Percentiles rank a stretch among this genome's conserved stretches.
Evolutionary conservation across 2,888 invertebrate species (phyloP).

Genomic region (Drosophila tanythrix): DNA sequence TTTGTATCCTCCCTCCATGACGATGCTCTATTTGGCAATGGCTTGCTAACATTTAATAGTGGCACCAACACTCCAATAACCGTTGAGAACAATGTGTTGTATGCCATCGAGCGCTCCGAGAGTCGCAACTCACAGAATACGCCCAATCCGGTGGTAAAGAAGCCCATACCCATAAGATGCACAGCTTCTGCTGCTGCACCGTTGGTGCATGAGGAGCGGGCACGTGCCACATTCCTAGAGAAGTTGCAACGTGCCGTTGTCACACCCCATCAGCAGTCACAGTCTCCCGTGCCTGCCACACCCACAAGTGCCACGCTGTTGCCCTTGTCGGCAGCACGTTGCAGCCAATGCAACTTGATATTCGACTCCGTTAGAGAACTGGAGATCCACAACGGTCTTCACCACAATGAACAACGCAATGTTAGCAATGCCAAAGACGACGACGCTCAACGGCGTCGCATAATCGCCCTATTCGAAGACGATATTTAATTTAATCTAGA

Average conservation of each 20-base stretch:
- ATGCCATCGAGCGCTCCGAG: slow-evolving; percentile 80
- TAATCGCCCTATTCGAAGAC: slow-evolving; percentile 83
- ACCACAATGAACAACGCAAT: slow-evolving; percentile 72
- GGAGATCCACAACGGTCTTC: slow-evolving; percentile 81
- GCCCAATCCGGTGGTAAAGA: slow-evolving; percentile 53
- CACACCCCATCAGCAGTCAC: slow-evolving; percentile 30
- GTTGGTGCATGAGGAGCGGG: slow-evolving; percentile 43
- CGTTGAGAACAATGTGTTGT: slow-evolving; percentile 76
- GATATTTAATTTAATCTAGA: slow-evolving; percentile 56
- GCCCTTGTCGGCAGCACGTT: slow-evolving; percentile 79
- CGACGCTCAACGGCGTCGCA: slow-evolving; percentile 76
- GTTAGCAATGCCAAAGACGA: slow-evolving; percentile 46
- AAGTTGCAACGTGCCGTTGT: slow-evolving; percentile 75
- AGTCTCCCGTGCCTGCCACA: slow-evolving; percentile 14
- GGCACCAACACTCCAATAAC: slow-evolving; percentile 73
- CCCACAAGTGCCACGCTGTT: slow-evolving; percentile 36
- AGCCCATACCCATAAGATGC: slow-evolving; percentile 74
- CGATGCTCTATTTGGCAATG: slow-evolving; percentile 7
- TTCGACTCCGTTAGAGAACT: slow-evolving; percentile 81
- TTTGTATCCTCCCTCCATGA: slow-evolving; percentile 9
- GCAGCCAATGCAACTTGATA: slow-evolving; percentile 80
- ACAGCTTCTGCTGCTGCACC: slow-evolving; percentile 4
- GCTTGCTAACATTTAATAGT: slow-evolving; percentile 30
- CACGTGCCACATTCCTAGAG: slow-evolving; percentile 72
- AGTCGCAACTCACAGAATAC: slow-evolving; percentile 67